A percentile compares a stretch with the other conserved stretches of the same genome.
phyloP scores from a whole-genome alignment of 2,797 vertebrate genomes.

The Hoplostethus mediterraneus region DNA sequence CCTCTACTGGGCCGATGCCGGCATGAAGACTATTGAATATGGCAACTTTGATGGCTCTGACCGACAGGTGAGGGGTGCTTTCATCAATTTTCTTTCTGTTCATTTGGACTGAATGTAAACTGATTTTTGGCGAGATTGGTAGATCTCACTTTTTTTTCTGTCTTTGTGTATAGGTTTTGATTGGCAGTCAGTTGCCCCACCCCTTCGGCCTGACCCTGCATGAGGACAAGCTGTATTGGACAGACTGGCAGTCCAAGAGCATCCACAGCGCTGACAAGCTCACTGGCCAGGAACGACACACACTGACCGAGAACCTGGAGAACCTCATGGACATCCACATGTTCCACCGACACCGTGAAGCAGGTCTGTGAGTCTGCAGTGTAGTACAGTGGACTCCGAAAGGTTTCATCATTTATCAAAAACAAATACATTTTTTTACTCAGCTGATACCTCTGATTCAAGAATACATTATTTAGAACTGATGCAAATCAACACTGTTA shows the following conservation, averaged over 20 bases:
- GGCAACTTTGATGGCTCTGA: slow-evolving; percentile 93
- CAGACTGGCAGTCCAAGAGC: slow-evolving; percentile 99
- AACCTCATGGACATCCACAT: slow-evolving; percentile 99
- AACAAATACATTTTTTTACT: no score
- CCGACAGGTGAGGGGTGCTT: slow-evolving; percentile 86
- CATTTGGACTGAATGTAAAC: no score
- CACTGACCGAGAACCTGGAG: slow-evolving; percentile 94
- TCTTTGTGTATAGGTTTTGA: slow-evolving; percentile 88
- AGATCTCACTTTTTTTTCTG: background rate
- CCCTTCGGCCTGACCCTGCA: slow-evolving; percentile 97
- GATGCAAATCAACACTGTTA: no score
- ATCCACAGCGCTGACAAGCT: slow-evolving; percentile 95
- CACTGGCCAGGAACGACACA: slow-evolving; percentile 89
- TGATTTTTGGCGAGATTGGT: no score
- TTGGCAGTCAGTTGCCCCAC: slow-evolving; percentile 94
- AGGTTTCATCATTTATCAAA: no score
- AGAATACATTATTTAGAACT: no score
- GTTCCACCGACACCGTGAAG: slow-evolving; percentile 91
- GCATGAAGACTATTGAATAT: slow-evolving; percentile 97
- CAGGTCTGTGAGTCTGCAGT: slow-evolving; percentile 79
- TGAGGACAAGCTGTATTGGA: slow-evolving; percentile 96
- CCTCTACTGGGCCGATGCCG: slow-evolving; percentile 98
- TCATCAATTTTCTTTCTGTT: background rate
- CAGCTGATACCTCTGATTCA: no score
- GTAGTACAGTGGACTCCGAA: background rate